Evolutionary conservation across 2,113 vertebrate species (phyloP).

Genomic region (Xerus inauris): DNA sequence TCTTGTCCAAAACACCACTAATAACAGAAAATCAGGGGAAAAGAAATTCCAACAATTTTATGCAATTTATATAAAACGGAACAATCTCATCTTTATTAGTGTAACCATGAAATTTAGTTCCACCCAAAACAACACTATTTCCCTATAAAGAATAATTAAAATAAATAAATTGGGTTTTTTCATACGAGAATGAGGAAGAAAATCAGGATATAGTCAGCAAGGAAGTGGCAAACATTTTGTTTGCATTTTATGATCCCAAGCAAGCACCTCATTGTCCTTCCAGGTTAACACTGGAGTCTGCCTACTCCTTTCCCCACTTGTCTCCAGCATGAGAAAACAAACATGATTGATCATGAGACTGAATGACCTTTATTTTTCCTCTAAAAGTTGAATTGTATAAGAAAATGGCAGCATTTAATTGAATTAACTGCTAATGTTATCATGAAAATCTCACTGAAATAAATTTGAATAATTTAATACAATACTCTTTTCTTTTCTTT

Average conservation of each 20-base stretch:
- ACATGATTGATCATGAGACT: background rate
- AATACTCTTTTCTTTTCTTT: too few species aligned
- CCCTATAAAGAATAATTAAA: background rate
- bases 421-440: background rate
- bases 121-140: background rate
- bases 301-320: background rate
- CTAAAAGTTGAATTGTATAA: background rate
- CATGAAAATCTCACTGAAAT: slow-evolving; percentile 26
- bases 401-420: slow-evolving; percentile 7
- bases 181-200: slow-evolving; percentile 24
- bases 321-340: slow-evolving; percentile 1
- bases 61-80: slow-evolving; percentile 27
- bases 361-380: background rate
- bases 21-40: background rate
- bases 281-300: background rate
- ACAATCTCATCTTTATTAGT: slow-evolving; percentile 33
- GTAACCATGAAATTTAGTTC: background rate
- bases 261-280: background rate
- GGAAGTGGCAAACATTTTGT: background rate
- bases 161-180: background rate
- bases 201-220: background rate
- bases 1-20: slow-evolving; percentile 16
- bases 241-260: slow-evolving; percentile 1
- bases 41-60: slow-evolving; percentile 38
- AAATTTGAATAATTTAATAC: background rate